These are phyloP conservation scores for Taurulus bubalis DNA, from an alignment of 2,113 vertebrate species.

Conservation along the genomic window DNA sequence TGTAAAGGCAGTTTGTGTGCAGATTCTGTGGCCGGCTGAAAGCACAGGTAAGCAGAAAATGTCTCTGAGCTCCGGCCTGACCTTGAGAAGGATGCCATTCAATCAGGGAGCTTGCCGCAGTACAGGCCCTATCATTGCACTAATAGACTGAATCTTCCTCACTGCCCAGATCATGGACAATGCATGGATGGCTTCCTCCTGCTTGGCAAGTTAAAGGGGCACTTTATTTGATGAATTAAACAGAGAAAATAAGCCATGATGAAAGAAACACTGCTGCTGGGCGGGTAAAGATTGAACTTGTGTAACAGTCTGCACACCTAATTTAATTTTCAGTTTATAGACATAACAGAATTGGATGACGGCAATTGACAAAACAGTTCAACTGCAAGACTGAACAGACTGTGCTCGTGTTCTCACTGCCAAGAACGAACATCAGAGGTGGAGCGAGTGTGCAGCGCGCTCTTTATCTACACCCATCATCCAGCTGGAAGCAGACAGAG, in stretches of 20 bases:
- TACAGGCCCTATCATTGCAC: conserved; percentile 77
- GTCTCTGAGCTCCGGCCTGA: conserved; percentile 76
- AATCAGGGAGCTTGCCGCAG: conserved; percentile 71
- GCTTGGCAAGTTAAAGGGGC: conserved; percentile 72
- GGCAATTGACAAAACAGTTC: conserved; percentile 70
- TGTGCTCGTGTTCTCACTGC: conserved; percentile 41
- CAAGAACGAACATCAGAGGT: conserved; percentile 50
- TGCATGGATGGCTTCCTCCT: conserved; percentile 70
- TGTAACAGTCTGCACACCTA: conserved; percentile 71
- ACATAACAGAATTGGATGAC: conserved; percentile 68
- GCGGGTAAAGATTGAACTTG: conserved; percentile 59
- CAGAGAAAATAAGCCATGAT: conserved; percentile 66
- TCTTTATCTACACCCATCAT: conserved; percentile 62
- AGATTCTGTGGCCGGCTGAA: conserved; percentile 72
- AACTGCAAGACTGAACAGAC: conserved; percentile 69
- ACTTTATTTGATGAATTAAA: conserved; percentile 77
- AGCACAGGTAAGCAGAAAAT: conserved; percentile 83
- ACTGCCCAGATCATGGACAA: conserved; percentile 70
- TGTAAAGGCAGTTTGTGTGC: conserved; percentile 74
- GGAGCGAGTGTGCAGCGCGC: conserved; percentile 24
- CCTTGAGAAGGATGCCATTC: conserved; percentile 80
- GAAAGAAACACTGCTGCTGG: conserved; percentile 60
- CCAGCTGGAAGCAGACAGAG: conserved; percentile 63
- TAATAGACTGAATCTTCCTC: conserved; percentile 77
- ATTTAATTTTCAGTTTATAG: conserved; percentile 76